These are phyloP conservation scores for Ispidina lecontei DNA, from an alignment of 2,797 vertebrate species.

Conservation along the genomic window DNA sequence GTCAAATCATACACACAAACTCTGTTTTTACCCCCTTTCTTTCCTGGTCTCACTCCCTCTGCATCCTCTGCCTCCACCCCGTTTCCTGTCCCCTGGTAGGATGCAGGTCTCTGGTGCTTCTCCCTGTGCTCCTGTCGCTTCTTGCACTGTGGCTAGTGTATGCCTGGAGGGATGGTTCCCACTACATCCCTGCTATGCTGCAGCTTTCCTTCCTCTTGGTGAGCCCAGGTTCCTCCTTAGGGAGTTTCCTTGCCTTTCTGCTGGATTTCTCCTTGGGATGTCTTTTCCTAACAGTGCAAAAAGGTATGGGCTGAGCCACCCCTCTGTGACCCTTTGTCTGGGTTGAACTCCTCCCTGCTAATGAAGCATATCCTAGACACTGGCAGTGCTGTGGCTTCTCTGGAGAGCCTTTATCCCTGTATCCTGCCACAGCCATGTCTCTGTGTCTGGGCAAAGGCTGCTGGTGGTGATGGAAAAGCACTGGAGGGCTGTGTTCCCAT, in stretches of 20 bases:
- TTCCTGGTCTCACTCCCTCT: neutral
- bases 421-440: neutral
- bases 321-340: neutral
- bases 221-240: neutral
- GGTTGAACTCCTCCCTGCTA: neutral
- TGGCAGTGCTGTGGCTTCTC: rapidly evolving
- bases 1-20: neutral
- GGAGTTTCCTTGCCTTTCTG: neutral
- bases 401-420: neutral
- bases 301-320: neutral
- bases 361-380: rapidly evolving
- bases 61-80: neutral
- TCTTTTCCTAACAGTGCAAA: neutral
- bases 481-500: rapidly evolving
- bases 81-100: neutral
- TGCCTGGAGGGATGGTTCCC: neutral
- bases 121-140: neutral
- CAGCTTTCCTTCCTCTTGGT: neutral
- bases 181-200: rapidly evolving
- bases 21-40: neutral
- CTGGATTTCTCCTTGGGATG: neutral
- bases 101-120: neutral
- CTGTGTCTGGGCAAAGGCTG: neutral
- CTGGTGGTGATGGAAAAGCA: neutral
- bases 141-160: neutral